Percentiles rank a stretch among this genome's conserved stretches.
phyloP scores from a whole-genome alignment of 2,888 invertebrate species.

The Cosmorhoe ocellata region DNA sequence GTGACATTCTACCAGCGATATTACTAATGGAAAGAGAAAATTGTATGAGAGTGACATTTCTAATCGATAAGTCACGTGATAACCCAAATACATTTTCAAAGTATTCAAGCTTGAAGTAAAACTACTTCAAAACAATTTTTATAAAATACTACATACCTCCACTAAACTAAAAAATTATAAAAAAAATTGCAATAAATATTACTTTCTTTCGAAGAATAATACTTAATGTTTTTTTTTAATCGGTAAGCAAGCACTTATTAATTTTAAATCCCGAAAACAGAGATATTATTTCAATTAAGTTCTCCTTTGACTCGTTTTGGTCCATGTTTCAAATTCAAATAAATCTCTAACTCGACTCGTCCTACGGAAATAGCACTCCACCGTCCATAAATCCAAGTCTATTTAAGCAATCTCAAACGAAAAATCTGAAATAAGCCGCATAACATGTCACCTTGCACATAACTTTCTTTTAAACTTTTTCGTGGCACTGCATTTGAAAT shows the following conservation, averaged over 20 bases:
- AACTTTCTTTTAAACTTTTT: constrained; percentile 47
- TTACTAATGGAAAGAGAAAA: too few relatives aligned
- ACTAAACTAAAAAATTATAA: too few relatives aligned
- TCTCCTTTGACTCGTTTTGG: constrained; percentile 71
- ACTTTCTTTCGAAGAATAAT: too few relatives aligned
- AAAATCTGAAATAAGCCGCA: constrained; percentile 76
- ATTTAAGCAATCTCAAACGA: constrained; percentile 78
- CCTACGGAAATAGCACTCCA: constrained; percentile 79
- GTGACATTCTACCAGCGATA: too few relatives aligned
- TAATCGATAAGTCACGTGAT: too few relatives aligned
- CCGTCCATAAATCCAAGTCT: constrained; percentile 78
- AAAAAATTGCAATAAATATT: too few relatives aligned
- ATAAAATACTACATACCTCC: too few relatives aligned
- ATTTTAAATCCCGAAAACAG: constrained; percentile 51
- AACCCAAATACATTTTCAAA: too few relatives aligned
- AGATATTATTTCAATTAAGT: constrained; percentile 80
- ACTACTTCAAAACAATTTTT: too few relatives aligned
- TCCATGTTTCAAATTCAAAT: constrained; percentile 77
- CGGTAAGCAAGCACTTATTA: background rate
- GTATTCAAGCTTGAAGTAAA: too few relatives aligned
- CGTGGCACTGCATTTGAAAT: constrained; percentile 36
- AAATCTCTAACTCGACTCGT: constrained; percentile 74
- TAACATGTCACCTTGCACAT: constrained; percentile 60
- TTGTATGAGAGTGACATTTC: too few relatives aligned
- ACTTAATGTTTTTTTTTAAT: background rate